Conservation (phyloP, 2,113 vertebrate genomes). For the Sorex fumeus region DNA sequence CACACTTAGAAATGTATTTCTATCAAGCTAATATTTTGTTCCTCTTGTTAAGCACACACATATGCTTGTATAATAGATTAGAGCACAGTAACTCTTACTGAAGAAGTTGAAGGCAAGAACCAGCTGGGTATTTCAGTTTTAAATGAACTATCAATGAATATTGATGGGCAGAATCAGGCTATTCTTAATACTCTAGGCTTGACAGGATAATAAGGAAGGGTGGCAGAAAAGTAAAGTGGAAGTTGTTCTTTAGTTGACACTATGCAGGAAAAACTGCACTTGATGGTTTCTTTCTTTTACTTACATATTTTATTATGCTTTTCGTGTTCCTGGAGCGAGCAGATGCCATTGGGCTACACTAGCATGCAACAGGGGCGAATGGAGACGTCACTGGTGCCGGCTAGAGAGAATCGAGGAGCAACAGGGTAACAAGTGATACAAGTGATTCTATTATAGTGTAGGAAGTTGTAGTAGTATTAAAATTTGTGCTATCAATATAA, state of each 20-base stretch:
- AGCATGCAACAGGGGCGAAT: no score
- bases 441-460: no score
- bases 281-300: no score
- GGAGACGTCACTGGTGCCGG: no score
- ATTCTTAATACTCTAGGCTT: not conserved
- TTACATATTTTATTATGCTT: no score
- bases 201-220: rapidly evolving
- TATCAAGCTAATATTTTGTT: constrained; percentile 23
- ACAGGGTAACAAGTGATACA: no score
- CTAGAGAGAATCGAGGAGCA: no score
- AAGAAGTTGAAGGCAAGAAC: not conserved
- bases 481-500: no score
- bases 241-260: not conserved
- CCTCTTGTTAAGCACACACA: not conserved
- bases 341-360: no score
- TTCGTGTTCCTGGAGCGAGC: no score
- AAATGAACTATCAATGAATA: not conserved
- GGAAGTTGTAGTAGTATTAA: no score
- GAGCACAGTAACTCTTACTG: not conserved
- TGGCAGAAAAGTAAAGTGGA: not conserved
- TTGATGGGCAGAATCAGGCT: not conserved
- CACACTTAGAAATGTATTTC: not conserved
- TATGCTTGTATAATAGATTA: not conserved
- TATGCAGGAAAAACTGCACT: not conserved
- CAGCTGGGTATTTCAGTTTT: not conserved